Conservation (phyloP, 2,113 vertebrate genomes). For the Passer domesticus region DNA sequence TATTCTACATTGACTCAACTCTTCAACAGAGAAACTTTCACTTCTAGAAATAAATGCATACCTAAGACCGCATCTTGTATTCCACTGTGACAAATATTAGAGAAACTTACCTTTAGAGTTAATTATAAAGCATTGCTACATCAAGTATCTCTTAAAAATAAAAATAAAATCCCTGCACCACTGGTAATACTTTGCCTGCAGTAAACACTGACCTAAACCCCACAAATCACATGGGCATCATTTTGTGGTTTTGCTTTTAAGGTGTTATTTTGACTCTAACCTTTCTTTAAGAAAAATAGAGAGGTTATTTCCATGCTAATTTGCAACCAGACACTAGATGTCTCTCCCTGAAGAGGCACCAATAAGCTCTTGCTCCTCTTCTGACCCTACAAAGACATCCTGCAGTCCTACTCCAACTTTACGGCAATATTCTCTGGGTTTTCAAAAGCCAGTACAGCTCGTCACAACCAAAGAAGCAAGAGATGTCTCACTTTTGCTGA, state of each 20-base stretch:
- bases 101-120: not conserved
- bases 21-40: not conserved
- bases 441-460: not conserved
- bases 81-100: not conserved
- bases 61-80: not conserved
- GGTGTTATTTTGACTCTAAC: not conserved
- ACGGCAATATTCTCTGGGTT: rapidly evolving
- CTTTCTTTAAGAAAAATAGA: not conserved
- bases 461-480: not conserved
- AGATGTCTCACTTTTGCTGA: not conserved
- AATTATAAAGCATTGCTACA: not conserved
- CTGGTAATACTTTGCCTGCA: not conserved
- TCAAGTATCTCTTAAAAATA: not conserved
- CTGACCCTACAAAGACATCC: not conserved
- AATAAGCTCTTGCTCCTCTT: not conserved
- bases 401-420: not conserved
- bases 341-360: not conserved
- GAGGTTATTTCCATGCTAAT: not conserved
- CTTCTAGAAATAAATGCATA: not conserved
- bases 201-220: not conserved
- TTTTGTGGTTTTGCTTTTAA: not conserved
- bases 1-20: not conserved
- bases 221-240: not conserved
- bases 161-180: not conserved
- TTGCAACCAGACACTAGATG: not conserved